A percentile compares a stretch with the other conserved stretches of the same genome.
Conservation (phyloP, 2,888 invertebrate species). For the Herminia tarsipennalis region DNA sequence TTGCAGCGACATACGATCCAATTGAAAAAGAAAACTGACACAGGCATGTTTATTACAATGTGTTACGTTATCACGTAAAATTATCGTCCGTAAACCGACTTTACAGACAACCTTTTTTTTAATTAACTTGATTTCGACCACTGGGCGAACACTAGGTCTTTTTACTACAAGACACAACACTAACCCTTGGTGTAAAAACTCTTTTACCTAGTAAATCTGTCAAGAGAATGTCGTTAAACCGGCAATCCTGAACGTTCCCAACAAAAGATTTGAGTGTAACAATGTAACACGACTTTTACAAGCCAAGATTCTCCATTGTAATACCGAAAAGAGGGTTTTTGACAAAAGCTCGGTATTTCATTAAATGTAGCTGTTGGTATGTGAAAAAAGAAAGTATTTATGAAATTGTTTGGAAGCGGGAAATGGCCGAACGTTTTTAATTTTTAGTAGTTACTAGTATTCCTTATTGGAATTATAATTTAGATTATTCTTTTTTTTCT, state of each 20-base stretch:
- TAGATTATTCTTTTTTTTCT: no score
- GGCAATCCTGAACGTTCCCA: slow-evolving; percentile 3
- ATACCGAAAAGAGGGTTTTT: slow-evolving; percentile 2
- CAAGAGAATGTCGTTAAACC: slow-evolving; percentile 14
- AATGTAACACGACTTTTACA: slow-evolving; percentile 21
- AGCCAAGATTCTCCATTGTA: slow-evolving; percentile 6
- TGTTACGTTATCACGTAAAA: no score
- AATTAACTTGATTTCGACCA: no score
- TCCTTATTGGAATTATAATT: no score
- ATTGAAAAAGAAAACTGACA: no score
- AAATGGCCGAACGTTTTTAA: background rate
- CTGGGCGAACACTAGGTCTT: no score
- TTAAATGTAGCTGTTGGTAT: background rate
- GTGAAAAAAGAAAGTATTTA: background rate
- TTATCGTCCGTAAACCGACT: no score
- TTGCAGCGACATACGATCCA: no score
- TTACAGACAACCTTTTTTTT: no score
- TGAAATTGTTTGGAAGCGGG: background rate
- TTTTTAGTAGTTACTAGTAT: no score
- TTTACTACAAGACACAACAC: no score
- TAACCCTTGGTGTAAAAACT: slow-evolving; percentile 7
- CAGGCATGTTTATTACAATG: no score
- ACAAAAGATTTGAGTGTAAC: slow-evolving; percentile 13
- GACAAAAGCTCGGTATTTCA: slow-evolving; percentile 5
- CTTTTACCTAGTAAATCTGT: slow-evolving; percentile 5